Percentiles rank a stretch among this genome's conserved stretches.
phyloP scores from a whole-genome alignment of 53 echinoderm and acorn worm genomes.

The Crossaster papposus region DNA sequence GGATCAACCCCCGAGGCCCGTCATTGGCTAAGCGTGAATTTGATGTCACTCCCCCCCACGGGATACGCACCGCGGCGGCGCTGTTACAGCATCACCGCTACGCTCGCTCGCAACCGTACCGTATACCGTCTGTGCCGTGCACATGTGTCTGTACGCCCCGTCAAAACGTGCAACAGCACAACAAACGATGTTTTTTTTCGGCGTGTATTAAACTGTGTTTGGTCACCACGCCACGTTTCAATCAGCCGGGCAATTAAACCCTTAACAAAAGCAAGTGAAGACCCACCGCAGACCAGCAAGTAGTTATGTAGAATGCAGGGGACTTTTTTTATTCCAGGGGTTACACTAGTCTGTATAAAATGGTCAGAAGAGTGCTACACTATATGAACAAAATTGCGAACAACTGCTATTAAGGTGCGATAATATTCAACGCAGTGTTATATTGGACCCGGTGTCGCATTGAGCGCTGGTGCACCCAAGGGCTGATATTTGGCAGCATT shows the following conservation, averaged over 20 bases:
- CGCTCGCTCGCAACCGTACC: neutral
- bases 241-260: constrained; percentile 52
- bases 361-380: neutral
- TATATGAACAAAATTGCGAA: neutral
- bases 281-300: constrained; percentile 54
- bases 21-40: constrained; percentile 40
- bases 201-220: constrained; percentile 27
- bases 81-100: constrained; percentile 37
- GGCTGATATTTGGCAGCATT: neutral
- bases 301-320: constrained; percentile 27
- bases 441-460: constrained; percentile 1
- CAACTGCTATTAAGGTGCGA: constrained; percentile 28
- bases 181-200: constrained; percentile 9
- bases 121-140: neutral
- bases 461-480: neutral
- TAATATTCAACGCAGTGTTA: neutral
- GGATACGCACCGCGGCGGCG: constrained; percentile 27
- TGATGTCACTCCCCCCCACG: constrained; percentile 41
- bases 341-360: neutral
- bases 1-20: constrained; percentile 4
- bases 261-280: constrained; percentile 55
- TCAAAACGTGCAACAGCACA: neutral
- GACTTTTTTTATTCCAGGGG: constrained; percentile 36
- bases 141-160: neutral
- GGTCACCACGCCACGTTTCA: constrained; percentile 53